These are phyloP conservation scores for Drosophila micromelanica DNA, from an alignment of 1,140 invertebrate species.

Conservation along the genomic window DNA sequence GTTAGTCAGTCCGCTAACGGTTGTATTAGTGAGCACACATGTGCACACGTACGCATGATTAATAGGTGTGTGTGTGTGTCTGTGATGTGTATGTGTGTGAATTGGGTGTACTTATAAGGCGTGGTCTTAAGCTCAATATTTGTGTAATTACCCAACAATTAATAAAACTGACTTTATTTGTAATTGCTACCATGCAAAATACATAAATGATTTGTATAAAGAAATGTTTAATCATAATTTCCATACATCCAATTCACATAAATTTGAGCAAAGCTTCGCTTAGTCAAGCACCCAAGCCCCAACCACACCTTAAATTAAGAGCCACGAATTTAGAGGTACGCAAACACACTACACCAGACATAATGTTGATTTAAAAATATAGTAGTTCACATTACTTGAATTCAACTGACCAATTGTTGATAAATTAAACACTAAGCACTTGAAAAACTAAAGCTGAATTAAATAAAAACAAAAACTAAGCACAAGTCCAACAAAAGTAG, in stretches of 20 bases:
- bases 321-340: background rate
- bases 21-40: constrained; percentile 38
- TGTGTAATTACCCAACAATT: constrained; percentile 2
- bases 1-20: background rate
- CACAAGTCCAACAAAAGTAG: constrained; percentile 38
- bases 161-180: constrained; percentile 1
- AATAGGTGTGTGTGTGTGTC: constrained; percentile 10
- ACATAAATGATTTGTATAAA: background rate
- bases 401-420: constrained; percentile 17
- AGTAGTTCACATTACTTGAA: too few relatives aligned
- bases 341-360: too few relatives aligned
- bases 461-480: constrained; percentile 68
- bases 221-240: background rate
- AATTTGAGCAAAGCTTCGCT: constrained; percentile 37
- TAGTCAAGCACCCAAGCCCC: constrained; percentile 40
- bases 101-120: constrained; percentile 40
- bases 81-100: constrained; percentile 5
- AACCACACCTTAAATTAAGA: constrained; percentile 73
- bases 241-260: background rate
- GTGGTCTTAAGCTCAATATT: constrained; percentile 51
- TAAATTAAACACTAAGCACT: constrained; percentile 27
- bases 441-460: constrained; percentile 48
- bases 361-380: background rate
- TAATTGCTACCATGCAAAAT: too few relatives aligned
- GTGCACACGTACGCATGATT: constrained; percentile 4